Evolutionary conservation across 2,113 vertebrate species (phyloP), one percentile per base, ranked within the genome.

Genomic region (Heterotilapia buettikoferi): DNA sequence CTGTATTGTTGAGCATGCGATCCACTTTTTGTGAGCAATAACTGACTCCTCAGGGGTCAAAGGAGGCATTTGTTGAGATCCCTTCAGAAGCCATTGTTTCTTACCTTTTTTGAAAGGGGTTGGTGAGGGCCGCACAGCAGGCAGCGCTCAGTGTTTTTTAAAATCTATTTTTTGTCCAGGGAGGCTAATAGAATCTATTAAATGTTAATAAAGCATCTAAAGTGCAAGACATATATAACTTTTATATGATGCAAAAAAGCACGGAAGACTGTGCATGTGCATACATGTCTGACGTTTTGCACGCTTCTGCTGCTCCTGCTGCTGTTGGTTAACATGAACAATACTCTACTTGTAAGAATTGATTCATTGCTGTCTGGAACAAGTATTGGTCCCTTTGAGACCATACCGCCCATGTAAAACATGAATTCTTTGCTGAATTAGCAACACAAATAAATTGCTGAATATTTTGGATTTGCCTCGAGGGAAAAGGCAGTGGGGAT

Each of bases 201-300:
- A 96, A 95, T 94, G 82, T 96, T 95, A 94, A 96, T 95, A 90
- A 85, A 80, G 12, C 83, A 61, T 91, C 83, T 47, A 71, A 92
- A 93, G 92, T 94, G 88, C 85, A 84, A 61, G 45, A 82, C 68
- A 86, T 90, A 18, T 78, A 29, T 80, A 90, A 89, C 82, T 93
- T 93, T 93, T 88, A 92, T 90, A 84, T 6, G 71, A 87, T 38
- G 86, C 79, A 73, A 86, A 71, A 63, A 73, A 56, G 40, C n/a
- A 47, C 68, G 5, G 50, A 66, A 31, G 61, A 63, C 29, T 21
- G 38, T 59, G 80, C 71, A 9, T 53, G 5, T 59, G 73, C 88
- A 68, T 12, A 21, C 66, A 31, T 9, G 18, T 87, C 45, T 73
- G 45, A 78, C 54, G 84, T 81, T 88, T 81, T 43, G 33, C 61